These are phyloP conservation scores for Arizona elegans DNA, from an alignment of 2,113 vertebrate species.

Conservation along the genomic window DNA sequence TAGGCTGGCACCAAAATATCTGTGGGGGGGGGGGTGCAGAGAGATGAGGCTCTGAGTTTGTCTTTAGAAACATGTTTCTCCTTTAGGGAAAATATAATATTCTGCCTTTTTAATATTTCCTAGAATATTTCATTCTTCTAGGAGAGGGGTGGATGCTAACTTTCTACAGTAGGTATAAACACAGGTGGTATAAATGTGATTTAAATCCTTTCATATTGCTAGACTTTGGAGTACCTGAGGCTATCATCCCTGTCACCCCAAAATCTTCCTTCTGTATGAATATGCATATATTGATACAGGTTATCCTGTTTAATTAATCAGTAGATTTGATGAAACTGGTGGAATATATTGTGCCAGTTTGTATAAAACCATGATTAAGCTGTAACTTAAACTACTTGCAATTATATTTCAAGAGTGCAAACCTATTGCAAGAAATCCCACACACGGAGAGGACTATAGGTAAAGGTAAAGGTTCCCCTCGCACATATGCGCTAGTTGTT, in stretches of 20 bases:
- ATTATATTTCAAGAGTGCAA: neutral
- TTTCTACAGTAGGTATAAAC: neutral
- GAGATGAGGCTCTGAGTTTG: too few species aligned
- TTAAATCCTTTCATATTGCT: neutral
- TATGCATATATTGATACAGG: neutral
- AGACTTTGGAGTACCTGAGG: neutral
- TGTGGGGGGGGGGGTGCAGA: too few species aligned
- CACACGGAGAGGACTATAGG: neutral
- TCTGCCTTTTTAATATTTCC: too few species aligned
- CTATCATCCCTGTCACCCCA: neutral
- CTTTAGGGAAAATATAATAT: too few species aligned
- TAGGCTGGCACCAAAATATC: too few species aligned
- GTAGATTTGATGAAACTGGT: neutral
- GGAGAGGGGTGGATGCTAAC: too few species aligned
- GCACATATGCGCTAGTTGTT: too few species aligned
- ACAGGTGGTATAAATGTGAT: neutral
- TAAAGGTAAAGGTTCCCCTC: neutral
- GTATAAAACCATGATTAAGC: neutral
- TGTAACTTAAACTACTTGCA: neutral
- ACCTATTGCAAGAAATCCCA: neutral
- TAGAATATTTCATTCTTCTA: too few species aligned
- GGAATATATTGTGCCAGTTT: neutral
- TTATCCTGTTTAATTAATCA: neutral
- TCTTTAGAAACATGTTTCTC: too few species aligned
- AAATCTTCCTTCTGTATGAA: neutral